Percentiles rank a stretch among this genome's conserved stretches.
These are phyloP conservation scores for Empis stercorea DNA, from an alignment of 2,888 invertebrate species.

Conservation along the genomic window DNA sequence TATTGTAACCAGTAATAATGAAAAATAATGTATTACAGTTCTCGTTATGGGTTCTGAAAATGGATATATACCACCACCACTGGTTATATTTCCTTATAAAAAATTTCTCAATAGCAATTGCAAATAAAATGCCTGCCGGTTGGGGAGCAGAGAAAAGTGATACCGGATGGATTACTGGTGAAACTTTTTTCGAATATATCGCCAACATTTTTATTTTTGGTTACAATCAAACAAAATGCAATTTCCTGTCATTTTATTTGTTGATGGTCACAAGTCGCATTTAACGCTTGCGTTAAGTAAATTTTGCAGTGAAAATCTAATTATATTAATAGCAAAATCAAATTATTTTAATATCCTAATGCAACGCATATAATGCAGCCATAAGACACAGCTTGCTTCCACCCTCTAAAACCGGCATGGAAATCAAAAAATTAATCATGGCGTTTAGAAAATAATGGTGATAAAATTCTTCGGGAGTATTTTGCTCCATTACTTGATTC, in stretches of 20 bases:
- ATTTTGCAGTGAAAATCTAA: constrained; percentile 17
- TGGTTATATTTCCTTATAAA: constrained; percentile 8
- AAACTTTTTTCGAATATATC: constrained; percentile 29
- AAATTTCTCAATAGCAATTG: constrained; percentile 4
- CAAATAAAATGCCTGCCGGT: constrained; percentile 5
- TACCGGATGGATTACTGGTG: constrained; percentile 5
- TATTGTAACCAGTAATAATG: too few relatives aligned
- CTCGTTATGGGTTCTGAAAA: too few relatives aligned
- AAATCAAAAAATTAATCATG: too few relatives aligned
- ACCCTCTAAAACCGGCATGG: constrained; percentile 3
- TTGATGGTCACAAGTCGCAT: constrained; percentile 30
- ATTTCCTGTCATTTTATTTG: too few relatives aligned
- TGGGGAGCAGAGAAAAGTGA: too few relatives aligned
- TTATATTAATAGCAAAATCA: not conserved
- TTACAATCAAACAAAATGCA: too few relatives aligned
- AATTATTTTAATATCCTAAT: too few relatives aligned
- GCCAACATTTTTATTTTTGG: too few relatives aligned
- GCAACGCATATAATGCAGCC: constrained; percentile 1
- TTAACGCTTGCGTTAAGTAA: constrained; percentile 22
- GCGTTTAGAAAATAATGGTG: not conserved
- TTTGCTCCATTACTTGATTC: too few relatives aligned
- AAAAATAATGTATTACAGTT: constrained; percentile 8
- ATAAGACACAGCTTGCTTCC: not conserved
- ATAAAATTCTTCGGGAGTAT: too few relatives aligned
- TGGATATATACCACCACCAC: not conserved